Conservation (phyloP, 2,797 vertebrate species). For the Chaunax sp. region DNA sequence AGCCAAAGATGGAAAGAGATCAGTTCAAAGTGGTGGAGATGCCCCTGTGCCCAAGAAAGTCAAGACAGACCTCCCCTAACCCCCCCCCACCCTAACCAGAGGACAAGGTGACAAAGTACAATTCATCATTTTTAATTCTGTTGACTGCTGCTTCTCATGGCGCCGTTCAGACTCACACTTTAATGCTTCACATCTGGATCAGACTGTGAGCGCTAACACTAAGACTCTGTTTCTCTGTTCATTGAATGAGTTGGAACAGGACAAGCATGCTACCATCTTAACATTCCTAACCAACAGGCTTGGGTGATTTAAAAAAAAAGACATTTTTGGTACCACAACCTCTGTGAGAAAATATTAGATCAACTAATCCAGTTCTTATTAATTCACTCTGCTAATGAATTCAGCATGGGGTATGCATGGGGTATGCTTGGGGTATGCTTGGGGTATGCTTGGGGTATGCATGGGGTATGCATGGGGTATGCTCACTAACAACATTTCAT, state of each 20-base stretch:
- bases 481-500: too few relatives aligned
- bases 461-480: too few relatives aligned
- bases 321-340: neutral
- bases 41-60: conserved; percentile 84
- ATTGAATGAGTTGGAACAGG: neutral
- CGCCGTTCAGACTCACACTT: conserved; percentile 10
- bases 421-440: too few relatives aligned
- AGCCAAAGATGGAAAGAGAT: conserved; percentile 73
- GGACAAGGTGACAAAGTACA: conserved; percentile 79
- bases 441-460: too few relatives aligned
- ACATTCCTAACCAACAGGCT: conserved; percentile 18
- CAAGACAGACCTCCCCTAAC: conserved; percentile 75
- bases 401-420: too few relatives aligned
- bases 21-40: conserved; percentile 66
- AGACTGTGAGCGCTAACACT: neutral
- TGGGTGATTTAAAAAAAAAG: conserved; percentile 17
- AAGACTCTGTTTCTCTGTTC: neutral
- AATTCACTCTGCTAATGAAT: too few relatives aligned
- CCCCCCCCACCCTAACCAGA: conserved; percentile 43
- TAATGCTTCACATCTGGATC: conserved; percentile 7
- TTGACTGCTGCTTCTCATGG: conserved; percentile 43
- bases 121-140: conserved; percentile 66
- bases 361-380: neutral
- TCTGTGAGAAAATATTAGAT: neutral
- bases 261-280: conserved; percentile 7